Percentiles rank a stretch among this genome's conserved stretches.
phyloP scores from a whole-genome alignment of 2,888 invertebrate genomes.

The Leucania comma region DNA sequence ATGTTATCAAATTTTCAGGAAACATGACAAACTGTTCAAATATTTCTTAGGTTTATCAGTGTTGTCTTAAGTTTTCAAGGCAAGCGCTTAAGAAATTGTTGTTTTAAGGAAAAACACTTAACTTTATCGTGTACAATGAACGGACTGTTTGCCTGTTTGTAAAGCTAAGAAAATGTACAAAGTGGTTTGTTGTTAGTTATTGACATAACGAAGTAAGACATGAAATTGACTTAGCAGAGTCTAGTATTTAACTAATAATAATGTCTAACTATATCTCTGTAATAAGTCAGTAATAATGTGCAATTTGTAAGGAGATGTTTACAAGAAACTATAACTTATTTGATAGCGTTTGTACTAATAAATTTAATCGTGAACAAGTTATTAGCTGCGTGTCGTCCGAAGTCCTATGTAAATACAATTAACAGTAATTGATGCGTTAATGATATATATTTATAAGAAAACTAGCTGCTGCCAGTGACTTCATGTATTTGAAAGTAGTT shows the following conservation, averaged over 20 bases:
- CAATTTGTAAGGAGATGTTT: slow-evolving; percentile 14
- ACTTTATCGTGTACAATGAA: slow-evolving; percentile 15
- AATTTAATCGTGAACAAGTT: slow-evolving; percentile 11
- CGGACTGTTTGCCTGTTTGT: slow-evolving; percentile 15
- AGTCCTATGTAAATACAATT: background rate
- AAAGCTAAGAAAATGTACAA: slow-evolving; percentile 18
- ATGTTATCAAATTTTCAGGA: slow-evolving; percentile 28
- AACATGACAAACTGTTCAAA: slow-evolving; percentile 28
- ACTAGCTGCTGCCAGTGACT: too few species aligned
- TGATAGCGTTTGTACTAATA: slow-evolving; percentile 21
- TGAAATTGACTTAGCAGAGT: slow-evolving; percentile 17
- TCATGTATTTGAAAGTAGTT: too few species aligned
- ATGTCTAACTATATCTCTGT: background rate
- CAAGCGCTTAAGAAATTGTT: slow-evolving; percentile 30
- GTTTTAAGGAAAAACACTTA: slow-evolving; percentile 41
- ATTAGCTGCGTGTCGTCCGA: slow-evolving; percentile 2
- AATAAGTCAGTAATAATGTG: slow-evolving; percentile 10
- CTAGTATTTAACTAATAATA: slow-evolving; percentile 12
- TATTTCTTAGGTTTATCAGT: slow-evolving; percentile 38
- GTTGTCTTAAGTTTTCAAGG: slow-evolving; percentile 22
- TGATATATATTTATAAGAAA: background rate
- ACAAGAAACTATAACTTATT: slow-evolving; percentile 16
- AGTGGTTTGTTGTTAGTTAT: slow-evolving; percentile 32
- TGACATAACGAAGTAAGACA: slow-evolving; percentile 18
- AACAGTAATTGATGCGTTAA: background rate